Conservation (phyloP, 2,888 invertebrate species). For the Teleogryllus oceanicus region DNA sequence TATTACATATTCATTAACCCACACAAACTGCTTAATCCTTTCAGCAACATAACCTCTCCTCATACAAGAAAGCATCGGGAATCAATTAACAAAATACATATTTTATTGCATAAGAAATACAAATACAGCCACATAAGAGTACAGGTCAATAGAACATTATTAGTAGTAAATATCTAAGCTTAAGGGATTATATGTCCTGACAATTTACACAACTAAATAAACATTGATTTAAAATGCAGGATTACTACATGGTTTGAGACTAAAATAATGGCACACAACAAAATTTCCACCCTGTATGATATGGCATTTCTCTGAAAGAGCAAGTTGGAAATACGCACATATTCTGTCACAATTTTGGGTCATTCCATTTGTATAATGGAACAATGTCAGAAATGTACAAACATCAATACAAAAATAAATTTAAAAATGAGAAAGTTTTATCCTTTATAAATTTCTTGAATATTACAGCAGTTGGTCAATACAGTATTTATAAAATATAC, state of each 20-base stretch:
- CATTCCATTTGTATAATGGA: background rate
- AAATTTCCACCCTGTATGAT: background rate
- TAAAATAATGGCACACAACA: background rate
- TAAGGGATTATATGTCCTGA: background rate
- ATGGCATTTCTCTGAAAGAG: background rate
- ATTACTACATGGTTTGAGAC: background rate
- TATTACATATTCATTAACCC: too few species aligned
- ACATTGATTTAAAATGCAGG: conserved; percentile 5
- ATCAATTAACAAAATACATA: background rate
- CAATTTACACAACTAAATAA: background rate
- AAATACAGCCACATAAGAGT: background rate
- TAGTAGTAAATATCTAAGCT: background rate
- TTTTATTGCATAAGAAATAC: conserved; percentile 7
- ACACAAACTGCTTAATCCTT: too few species aligned
- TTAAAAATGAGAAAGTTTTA: too few species aligned
- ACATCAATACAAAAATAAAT: too few species aligned
- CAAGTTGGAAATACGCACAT: background rate
- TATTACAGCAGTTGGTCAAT: too few species aligned
- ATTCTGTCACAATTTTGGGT: background rate
- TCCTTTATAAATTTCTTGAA: too few species aligned
- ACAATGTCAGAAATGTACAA: too few species aligned
- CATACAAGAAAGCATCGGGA: too few species aligned
- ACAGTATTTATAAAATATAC: too few species aligned
- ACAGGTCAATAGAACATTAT: background rate
- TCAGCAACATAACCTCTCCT: too few species aligned